A percentile compares a stretch with the other conserved stretches of the same genome.
phyloP scores from a whole-genome alignment of 2,888 invertebrate species.

The Chaitophorus viminalis region DNA sequence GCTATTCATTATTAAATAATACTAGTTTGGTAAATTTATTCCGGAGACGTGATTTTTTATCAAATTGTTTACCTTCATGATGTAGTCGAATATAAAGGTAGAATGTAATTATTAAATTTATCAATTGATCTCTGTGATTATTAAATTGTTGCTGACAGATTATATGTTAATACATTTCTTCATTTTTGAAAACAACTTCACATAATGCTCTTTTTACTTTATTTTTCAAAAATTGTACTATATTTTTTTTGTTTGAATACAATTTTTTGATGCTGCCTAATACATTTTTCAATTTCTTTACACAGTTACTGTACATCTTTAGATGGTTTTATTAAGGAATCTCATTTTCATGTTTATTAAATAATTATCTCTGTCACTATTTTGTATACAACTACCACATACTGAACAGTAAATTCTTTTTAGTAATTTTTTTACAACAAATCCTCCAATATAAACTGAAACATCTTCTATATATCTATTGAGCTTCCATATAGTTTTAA shows the following conservation, averaged over 20 bases:
- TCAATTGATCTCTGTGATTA: conserved; percentile 26
- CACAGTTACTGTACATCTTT: background rate
- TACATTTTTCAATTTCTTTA: background rate
- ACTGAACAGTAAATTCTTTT: conserved; percentile 2
- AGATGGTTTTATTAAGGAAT: conserved; percentile 8
- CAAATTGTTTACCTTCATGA: conserved; percentile 6
- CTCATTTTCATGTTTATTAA: background rate
- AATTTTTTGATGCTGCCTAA: conserved; percentile 1
- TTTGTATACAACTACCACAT: conserved; percentile 1
- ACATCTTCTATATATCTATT: conserved; percentile 3
- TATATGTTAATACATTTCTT: background rate
- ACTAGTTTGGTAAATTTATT: conserved; percentile 14
- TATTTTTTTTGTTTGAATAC: conserved; percentile 9
- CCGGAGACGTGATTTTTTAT: background rate
- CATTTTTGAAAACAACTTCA: background rate
- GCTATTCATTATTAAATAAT: background rate
- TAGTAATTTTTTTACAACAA: background rate
- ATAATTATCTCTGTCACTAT: background rate
- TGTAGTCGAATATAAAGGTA: background rate
- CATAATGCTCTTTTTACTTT: conserved; percentile 6
- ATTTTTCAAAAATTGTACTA: background rate
- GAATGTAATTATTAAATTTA: conserved; percentile 19
- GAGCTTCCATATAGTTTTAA: conserved; percentile 1
- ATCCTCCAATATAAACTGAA: conserved; percentile 2
- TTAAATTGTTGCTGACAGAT: background rate